Evolutionary conservation across 1,140 invertebrate species (phyloP).

Genomic region (Drosophila murphyi): DNA sequence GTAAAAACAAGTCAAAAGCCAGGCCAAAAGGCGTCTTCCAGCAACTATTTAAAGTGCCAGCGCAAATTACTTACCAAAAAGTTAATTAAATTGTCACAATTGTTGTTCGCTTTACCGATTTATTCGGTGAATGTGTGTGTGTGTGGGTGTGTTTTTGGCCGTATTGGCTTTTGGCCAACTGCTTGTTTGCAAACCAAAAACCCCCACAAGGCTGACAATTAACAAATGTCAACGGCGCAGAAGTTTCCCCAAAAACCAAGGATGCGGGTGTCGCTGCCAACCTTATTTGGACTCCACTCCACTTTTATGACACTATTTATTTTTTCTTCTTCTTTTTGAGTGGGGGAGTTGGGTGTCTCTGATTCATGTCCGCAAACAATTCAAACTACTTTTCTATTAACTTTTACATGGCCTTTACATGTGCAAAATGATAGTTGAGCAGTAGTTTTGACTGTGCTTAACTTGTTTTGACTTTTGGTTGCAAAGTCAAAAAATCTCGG

Average conservation of each 20-base stretch:
- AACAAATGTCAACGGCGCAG: constrained; percentile 72
- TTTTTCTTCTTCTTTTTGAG: not conserved
- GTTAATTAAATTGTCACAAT: constrained; percentile 76
- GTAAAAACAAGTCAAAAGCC: constrained; percentile 36
- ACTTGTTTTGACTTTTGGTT: not conserved
- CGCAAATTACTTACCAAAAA: constrained; percentile 64
- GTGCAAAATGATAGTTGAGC: not conserved
- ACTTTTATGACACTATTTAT: constrained; percentile 36
- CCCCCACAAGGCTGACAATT: constrained; percentile 58
- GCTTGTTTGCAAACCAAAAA: constrained; percentile 64
- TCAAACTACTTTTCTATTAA: constrained; percentile 22
- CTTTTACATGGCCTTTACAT: constrained; percentile 20
- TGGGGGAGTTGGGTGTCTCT: not conserved
- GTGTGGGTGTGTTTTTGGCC: constrained; percentile 20
- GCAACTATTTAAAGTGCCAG: constrained; percentile 59
- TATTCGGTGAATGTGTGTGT: not conserved
- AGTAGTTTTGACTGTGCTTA: not conserved
- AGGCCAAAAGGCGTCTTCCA: constrained; percentile 9
- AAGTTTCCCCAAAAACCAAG: constrained; percentile 29
- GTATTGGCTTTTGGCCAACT: constrained; percentile 72
- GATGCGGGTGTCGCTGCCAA: constrained; percentile 44
- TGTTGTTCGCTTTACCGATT: constrained; percentile 21
- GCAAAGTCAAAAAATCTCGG: too few relatives aligned
- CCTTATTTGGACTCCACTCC: constrained; percentile 1
- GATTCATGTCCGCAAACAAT: constrained; percentile 7